Evolutionary conservation across 2,113 vertebrate genomes (phyloP).

Genomic region (Lophura nycthemera): DNA sequence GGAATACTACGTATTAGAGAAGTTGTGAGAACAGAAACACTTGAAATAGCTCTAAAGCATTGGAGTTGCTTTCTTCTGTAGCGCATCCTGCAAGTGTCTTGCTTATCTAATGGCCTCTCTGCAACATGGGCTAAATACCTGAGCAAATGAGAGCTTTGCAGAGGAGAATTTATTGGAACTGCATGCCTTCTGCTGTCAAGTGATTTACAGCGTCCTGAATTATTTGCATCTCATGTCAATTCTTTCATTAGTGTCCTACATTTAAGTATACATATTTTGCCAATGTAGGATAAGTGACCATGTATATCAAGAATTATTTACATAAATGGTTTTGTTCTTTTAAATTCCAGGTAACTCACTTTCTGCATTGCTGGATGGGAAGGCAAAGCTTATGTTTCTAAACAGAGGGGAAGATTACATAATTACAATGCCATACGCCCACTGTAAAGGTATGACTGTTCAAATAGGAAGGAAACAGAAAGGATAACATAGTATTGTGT

Average conservation of each 20-base stretch:
- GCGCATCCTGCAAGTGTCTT: not conserved
- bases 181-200: not conserved
- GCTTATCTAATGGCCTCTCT: not conserved
- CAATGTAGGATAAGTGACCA: not conserved
- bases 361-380: constrained; percentile 93
- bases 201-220: not conserved
- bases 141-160: not conserved
- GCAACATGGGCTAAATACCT: not conserved
- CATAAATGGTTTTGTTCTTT: not conserved
- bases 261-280: not conserved
- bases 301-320: not conserved
- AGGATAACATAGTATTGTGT: not conserved
- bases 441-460: constrained; percentile 88
- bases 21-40: not conserved
- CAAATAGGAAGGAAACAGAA: not conserved
- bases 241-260: not conserved
- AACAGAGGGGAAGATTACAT: constrained; percentile 88
- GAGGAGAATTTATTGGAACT: not conserved
- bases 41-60: not conserved
- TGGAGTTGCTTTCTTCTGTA: not conserved
- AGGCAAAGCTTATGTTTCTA: constrained; percentile 88
- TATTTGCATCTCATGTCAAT: not conserved
- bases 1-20: not conserved
- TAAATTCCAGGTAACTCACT: constrained; percentile 89
- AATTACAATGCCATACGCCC: constrained; percentile 97